Evolutionary conservation across 2,113 vertebrate genomes (phyloP).

Genomic region (Hippocampus zosterae): DNA sequence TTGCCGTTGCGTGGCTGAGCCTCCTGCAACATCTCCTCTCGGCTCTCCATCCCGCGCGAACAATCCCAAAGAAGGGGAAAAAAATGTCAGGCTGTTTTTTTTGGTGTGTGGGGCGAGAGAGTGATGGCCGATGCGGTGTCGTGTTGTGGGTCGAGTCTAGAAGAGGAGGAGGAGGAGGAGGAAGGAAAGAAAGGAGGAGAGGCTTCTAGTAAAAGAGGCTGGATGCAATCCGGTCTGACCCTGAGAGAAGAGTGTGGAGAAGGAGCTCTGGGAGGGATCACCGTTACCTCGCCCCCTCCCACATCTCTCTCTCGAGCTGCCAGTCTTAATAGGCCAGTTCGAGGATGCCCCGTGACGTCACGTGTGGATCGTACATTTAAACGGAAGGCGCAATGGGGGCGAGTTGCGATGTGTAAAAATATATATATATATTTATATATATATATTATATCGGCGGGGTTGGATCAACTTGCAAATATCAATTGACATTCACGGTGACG

Average conservation of each 20-base stretch:
- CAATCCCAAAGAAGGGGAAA: background rate
- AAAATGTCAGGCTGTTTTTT: conserved; percentile 28
- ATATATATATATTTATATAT: too few species aligned
- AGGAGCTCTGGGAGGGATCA: conserved; percentile 94
- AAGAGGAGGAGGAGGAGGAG: conserved; percentile 15
- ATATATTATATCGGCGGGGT: too few species aligned
- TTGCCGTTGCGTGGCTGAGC: conserved; percentile 82
- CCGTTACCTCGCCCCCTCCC: conserved; percentile 88
- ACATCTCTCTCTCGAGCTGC: conserved; percentile 83
- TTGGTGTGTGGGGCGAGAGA: conserved; percentile 41
- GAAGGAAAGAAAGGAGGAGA: conserved; percentile 37
- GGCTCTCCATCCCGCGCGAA: conserved; percentile 81
- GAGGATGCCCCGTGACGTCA: conserved; percentile 96
- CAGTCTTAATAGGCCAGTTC: conserved; percentile 93
- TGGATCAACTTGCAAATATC: too few species aligned
- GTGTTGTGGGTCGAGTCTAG: conserved; percentile 3
- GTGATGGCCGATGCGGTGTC: background rate
- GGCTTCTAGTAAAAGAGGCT: conserved; percentile 49
- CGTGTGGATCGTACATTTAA: conserved; percentile 88
- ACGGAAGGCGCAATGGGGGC: conserved; percentile 78
- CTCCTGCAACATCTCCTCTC: conserved; percentile 89
- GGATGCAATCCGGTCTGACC: conserved; percentile 80
- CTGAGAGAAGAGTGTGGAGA: conserved; percentile 82
- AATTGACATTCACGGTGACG: too few species aligned
- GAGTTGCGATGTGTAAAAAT: too few species aligned